Evolutionary conservation across 2,797 vertebrate genomes (phyloP).

Genomic region (Miichthys miiuy): DNA sequence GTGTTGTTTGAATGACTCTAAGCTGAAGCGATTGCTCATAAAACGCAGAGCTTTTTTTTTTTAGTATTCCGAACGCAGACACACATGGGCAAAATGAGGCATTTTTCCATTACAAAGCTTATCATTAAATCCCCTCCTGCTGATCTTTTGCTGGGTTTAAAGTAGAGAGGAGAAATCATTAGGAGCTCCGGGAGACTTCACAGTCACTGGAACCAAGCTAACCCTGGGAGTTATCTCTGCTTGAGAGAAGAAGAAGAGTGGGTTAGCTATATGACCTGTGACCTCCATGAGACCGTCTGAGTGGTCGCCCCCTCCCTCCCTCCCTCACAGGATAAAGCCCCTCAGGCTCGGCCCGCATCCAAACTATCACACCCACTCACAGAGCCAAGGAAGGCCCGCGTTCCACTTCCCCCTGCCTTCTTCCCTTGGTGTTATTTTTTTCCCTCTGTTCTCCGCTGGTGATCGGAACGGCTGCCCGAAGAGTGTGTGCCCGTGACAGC

Average conservation of each 20-base stretch:
- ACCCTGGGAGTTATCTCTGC: slow-evolving; percentile 75
- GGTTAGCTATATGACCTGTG: slow-evolving; percentile 69
- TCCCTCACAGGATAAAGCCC: slow-evolving; percentile 50
- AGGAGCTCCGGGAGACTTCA: slow-evolving; percentile 78
- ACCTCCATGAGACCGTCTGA: slow-evolving; percentile 73
- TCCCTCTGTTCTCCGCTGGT: slow-evolving; percentile 56
- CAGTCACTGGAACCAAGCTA: slow-evolving; percentile 70
- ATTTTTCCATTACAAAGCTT: slow-evolving; percentile 88
- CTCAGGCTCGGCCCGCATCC: slow-evolving; percentile 59
- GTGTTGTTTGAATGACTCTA: slow-evolving; percentile 77
- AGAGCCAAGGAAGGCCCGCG: slow-evolving; percentile 41
- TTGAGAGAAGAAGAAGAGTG: slow-evolving; percentile 70
- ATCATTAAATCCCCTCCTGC: slow-evolving; percentile 86
- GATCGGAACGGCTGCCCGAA: slow-evolving; percentile 59
- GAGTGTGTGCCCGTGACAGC: slow-evolving; percentile 11
- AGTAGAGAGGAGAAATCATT: slow-evolving; percentile 83
- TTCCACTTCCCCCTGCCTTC: slow-evolving; percentile 33
- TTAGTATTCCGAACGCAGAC: slow-evolving; percentile 69
- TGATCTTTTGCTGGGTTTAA: slow-evolving; percentile 83
- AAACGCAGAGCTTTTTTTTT: slow-evolving; percentile 63
- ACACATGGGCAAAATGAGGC: slow-evolving; percentile 79
- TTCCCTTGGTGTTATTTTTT: slow-evolving; percentile 40
- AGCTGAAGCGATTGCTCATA: slow-evolving; percentile 69
- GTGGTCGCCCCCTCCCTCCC: slow-evolving; percentile 29
- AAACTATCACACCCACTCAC: slow-evolving; percentile 60